Evolutionary conservation across 2,888 invertebrate species (phyloP).

Genomic region (Lobophora halterata): DNA sequence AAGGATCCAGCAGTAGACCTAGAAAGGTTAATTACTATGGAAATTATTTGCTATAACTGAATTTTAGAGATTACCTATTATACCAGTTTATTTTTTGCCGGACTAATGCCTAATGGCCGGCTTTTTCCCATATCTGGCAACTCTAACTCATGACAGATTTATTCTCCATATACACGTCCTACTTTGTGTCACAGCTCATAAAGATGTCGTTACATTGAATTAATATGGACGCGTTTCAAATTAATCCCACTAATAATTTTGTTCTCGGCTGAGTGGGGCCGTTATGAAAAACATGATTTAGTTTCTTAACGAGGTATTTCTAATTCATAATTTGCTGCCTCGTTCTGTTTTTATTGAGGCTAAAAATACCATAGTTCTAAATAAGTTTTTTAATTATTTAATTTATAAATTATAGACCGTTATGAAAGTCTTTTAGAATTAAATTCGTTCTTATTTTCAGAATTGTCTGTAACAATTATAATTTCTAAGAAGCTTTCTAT

Average conservation of each 20-base stretch:
- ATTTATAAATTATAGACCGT: no score
- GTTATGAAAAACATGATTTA: constrained; percentile 33
- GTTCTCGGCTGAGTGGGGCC: constrained; percentile 35
- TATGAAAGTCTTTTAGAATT: no score
- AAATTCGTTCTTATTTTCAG: constrained; percentile 1
- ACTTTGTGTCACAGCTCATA: constrained; percentile 73
- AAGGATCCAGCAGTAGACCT: no score
- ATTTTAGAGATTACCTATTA: background rate
- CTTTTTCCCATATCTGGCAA: background rate
- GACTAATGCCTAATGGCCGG: background rate
- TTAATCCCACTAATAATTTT: constrained; percentile 58
- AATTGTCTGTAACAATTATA: constrained; percentile 27
- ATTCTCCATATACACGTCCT: constrained; percentile 67
- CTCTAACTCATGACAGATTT: constrained; percentile 62
- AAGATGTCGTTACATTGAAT: constrained; percentile 70
- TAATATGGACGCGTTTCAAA: constrained; percentile 60
- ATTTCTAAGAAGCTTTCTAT: constrained; percentile 40
- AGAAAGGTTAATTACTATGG: no score
- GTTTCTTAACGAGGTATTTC: constrained; percentile 29
- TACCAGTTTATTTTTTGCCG: background rate
- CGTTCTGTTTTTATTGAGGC: constrained; percentile 14
- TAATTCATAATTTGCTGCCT: constrained; percentile 17
- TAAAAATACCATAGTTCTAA: no score
- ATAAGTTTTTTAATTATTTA: no score
- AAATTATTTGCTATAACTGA: background rate